Evolutionary conservation across 2,113 vertebrate species (phyloP), one percentile per base, ranked within the genome.

Genomic region (Lanius ludovicianus): DNA sequence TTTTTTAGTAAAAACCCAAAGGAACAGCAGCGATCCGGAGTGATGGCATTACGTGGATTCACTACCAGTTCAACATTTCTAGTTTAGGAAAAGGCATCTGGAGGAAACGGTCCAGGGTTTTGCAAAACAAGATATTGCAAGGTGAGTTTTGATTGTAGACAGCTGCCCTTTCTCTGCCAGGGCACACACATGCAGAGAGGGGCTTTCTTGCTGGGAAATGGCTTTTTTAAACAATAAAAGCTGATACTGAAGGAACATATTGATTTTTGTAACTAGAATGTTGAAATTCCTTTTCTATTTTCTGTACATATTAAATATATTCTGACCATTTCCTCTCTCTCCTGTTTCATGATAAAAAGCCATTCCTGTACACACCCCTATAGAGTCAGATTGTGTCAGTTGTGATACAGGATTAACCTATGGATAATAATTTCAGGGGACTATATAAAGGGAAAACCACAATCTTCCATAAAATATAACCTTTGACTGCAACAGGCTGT

Each of bases 21-120:
- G 62, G 62, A 28, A 46, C 15, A 42, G 33, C 64, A 67, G 62
- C 41, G 24, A 13, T 33, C 28, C 0, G 17, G 62, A 18, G 1
- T 1, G 27, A 47, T 7, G 33, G 46, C 2, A 1, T 55, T 33
- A n/a, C 6, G 3, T 0, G 22, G 62, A 49, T 76, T 73, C 64
- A 18, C 44, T 12, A 59, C 28, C 8, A 25, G 19, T 17, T 57
- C 6, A 0, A 0, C 23, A 0, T 37, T 60, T 41, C 41, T 57
- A 73, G 75, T 18, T 68, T 44, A 22, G 57, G 49, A 87, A 76
- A 79, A 90, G 37, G n/a, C 76, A 6, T 3, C 35, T 27, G 56
- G 37, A 85, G 12, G 57, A 50, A 90, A 47, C 0, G 2, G 37
- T 2, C 52, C 30, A 8, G 28, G 44, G 81, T 31, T 81, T 67